Conservation (phyloP, 2,888 invertebrate genomes). For the Oxytorus armatus region DNA sequence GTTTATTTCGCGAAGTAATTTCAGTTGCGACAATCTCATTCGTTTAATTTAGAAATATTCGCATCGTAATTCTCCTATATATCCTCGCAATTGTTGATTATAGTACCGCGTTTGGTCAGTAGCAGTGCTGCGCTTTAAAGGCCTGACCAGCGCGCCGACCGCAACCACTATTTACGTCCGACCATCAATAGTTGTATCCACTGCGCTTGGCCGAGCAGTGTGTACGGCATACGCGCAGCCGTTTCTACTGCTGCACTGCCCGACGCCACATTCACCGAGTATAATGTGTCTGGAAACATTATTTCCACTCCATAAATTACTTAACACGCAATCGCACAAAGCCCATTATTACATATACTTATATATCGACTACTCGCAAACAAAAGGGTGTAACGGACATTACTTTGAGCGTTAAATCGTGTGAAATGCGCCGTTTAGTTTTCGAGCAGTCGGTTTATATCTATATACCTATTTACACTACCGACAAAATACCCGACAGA, state of each 20-base stretch:
- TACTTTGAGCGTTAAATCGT: too few species aligned
- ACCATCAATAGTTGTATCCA: slow-evolving; percentile 61
- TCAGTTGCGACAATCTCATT: too few species aligned
- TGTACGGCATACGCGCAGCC: slow-evolving; percentile 12
- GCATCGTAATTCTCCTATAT: not conserved
- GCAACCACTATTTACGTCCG: slow-evolving; percentile 69
- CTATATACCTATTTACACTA: not conserved
- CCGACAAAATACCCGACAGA: slow-evolving; percentile 10
- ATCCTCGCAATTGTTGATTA: slow-evolving; percentile 2
- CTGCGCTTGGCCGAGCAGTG: slow-evolving; percentile 55
- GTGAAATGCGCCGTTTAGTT: not conserved
- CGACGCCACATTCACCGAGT: slow-evolving; percentile 19
- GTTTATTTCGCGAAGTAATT: too few species aligned
- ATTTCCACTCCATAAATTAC: slow-evolving; percentile 61
- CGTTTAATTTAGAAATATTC: not conserved
- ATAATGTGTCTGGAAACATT: slow-evolving; percentile 56
- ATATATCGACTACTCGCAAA: not conserved
- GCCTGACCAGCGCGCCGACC: slow-evolving; percentile 64
- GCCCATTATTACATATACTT: slow-evolving; percentile 22
- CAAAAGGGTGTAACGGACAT: not conserved
- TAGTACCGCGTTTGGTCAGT: slow-evolving; percentile 14
- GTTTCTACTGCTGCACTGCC: slow-evolving; percentile 42
- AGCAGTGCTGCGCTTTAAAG: slow-evolving; percentile 38
- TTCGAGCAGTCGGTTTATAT: not conserved
- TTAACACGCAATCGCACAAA: slow-evolving; percentile 40